Conservation (phyloP, 1,140 invertebrate genomes). For the Choristoneura fumiferana region DNA sequence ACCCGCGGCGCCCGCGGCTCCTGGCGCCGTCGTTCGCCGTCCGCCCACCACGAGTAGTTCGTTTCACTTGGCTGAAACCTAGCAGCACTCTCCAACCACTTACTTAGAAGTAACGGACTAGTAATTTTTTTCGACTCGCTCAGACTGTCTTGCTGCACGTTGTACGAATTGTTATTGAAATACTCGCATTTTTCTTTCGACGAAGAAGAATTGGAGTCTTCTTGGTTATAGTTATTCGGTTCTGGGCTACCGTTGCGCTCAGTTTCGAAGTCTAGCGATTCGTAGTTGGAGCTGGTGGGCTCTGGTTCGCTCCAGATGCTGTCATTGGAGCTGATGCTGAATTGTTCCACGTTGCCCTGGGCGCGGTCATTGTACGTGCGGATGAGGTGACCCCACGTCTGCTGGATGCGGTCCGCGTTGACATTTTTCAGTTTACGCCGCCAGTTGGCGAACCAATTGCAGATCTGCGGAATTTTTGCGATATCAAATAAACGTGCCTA, state of each 20-base stretch:
- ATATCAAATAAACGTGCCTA: too few species aligned
- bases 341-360: slow-evolving; percentile 85
- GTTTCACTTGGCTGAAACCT: slow-evolving; percentile 82
- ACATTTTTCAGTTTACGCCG: slow-evolving; percentile 85
- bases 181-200: slow-evolving; percentile 64
- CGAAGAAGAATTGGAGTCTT: slow-evolving; percentile 48
- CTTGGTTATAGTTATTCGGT: slow-evolving; percentile 38
- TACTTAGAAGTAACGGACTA: slow-evolving; percentile 80
- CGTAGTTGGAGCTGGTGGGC: slow-evolving; percentile 38
- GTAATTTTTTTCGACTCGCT: slow-evolving; percentile 51
- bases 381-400: slow-evolving; percentile 85
- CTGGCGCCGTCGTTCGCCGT: slow-evolving; percentile 52
- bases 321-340: slow-evolving; percentile 86
- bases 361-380: slow-evolving; percentile 86
- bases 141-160: slow-evolving; percentile 39
- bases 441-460: slow-evolving; percentile 89
- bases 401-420: slow-evolving; percentile 80
- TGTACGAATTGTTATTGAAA: slow-evolving; percentile 64
- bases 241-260: slow-evolving; percentile 45
- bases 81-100: slow-evolving; percentile 84
- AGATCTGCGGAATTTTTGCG: slow-evolving; percentile 76
- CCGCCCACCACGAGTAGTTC: slow-evolving; percentile 83
- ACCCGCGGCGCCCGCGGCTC: slow-evolving; percentile 41
- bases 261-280: slow-evolving; percentile 36
- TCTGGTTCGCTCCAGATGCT: slow-evolving; percentile 85